Conservation (phyloP, 2,888 invertebrate species). For the Baronia brevicornis region DNA sequence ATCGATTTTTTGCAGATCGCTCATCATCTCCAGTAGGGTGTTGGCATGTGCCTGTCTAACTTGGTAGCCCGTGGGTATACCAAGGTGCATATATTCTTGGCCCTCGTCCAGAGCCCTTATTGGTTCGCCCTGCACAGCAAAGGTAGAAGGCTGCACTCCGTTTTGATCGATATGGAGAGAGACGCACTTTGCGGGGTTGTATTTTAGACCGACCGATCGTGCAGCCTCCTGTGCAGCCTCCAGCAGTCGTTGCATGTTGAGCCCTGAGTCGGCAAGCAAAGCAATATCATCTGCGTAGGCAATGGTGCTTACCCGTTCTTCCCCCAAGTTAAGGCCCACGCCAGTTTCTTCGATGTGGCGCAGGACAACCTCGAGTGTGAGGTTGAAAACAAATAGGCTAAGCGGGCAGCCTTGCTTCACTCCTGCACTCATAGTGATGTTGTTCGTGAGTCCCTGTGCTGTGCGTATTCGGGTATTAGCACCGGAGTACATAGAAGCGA, state of each 20-base stretch:
- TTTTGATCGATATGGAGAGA: background rate
- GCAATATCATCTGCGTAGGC: too few relatives aligned
- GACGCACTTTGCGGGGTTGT: too few relatives aligned
- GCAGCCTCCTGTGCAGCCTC: too few relatives aligned
- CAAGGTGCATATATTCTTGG: too few relatives aligned
- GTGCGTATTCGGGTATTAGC: background rate
- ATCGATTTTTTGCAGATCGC: background rate
- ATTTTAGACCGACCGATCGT: too few relatives aligned
- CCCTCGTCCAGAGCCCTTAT: background rate
- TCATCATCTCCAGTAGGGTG: background rate
- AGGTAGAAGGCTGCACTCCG: background rate
- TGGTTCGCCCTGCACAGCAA: background rate
- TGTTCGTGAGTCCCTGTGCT: background rate
- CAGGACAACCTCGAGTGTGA: background rate
- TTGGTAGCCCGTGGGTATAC: background rate
- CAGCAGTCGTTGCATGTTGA: too few relatives aligned
- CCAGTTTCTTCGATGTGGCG: background rate
- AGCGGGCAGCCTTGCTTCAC: conserved; percentile 2
- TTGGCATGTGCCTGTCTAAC: background rate
- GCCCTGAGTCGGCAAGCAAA: too few relatives aligned
- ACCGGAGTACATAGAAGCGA: background rate
- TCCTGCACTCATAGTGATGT: background rate
- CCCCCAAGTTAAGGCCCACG: too few relatives aligned
- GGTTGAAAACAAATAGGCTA: conserved; percentile 2
- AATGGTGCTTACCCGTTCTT: too few relatives aligned